A percentile compares a stretch with the other conserved stretches of the same genome.
Evolutionary conservation across 2,888 invertebrate genomes (phyloP).

Genomic region (Phyto melanocephala): DNA sequence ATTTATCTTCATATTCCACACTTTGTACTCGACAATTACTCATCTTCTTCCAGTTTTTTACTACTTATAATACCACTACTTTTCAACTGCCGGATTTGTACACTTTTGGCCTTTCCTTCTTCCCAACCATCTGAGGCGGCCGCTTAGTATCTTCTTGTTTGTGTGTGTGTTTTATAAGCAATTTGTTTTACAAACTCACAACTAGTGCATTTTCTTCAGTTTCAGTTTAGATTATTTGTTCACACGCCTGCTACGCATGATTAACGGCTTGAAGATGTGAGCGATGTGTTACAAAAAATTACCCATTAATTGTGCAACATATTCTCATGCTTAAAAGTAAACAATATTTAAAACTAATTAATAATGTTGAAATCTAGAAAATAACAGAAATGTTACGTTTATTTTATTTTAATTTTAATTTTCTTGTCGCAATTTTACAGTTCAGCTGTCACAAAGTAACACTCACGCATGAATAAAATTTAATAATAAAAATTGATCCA

Average conservation of each 20-base stretch:
- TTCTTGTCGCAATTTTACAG: slow-evolving; percentile 15
- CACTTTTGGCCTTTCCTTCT: slow-evolving; percentile 4
- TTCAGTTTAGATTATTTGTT: slow-evolving; percentile 33
- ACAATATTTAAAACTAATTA: neutral
- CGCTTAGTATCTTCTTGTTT: slow-evolving; percentile 30
- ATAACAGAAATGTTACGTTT: neutral
- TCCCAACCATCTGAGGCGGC: slow-evolving; percentile 25
- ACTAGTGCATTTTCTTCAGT: slow-evolving; percentile 48
- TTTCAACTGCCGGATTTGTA: neutral
- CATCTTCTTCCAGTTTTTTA: slow-evolving; percentile 24
- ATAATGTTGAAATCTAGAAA: slow-evolving; percentile 10
- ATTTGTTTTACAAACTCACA: slow-evolving; percentile 52
- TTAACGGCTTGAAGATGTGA: slow-evolving; percentile 56
- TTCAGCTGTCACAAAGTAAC: slow-evolving; percentile 5
- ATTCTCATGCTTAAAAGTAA: neutral
- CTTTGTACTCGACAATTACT: slow-evolving; percentile 53
- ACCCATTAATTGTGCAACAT: slow-evolving; percentile 1
- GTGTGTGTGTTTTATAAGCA: slow-evolving; percentile 35
- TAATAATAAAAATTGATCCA: slow-evolving; percentile 13
- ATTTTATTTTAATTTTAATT: neutral
- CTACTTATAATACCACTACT: neutral
- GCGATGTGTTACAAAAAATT: neutral
- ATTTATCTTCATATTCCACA: slow-evolving; percentile 63
- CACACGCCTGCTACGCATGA: slow-evolving; percentile 62
- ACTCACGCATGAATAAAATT: slow-evolving; percentile 47